Evolutionary conservation across 1,140 invertebrate species (phyloP).

Genomic region (Cydia splendana): DNA sequence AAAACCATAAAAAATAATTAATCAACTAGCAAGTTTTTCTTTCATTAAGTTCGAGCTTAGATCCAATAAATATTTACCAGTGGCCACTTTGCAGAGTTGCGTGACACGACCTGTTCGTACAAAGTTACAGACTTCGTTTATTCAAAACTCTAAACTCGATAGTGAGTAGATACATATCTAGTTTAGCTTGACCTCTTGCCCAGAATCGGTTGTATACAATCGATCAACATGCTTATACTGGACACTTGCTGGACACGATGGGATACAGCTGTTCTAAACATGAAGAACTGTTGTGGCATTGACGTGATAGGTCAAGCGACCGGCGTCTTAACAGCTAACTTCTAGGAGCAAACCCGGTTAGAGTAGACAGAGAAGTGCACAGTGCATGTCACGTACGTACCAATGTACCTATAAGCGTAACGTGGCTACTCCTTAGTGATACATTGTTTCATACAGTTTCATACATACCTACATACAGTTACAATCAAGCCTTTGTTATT

Average conservation of each 20-base stretch:
- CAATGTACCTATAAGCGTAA: too few species aligned
- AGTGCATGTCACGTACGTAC: too few species aligned
- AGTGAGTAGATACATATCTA: not conserved
- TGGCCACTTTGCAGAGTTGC: not conserved
- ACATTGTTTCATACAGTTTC: too few species aligned
- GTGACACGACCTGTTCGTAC: not conserved
- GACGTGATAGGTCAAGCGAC: slow-evolving; percentile 26
- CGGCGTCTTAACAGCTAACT: not conserved
- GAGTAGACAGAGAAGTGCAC: too few species aligned
- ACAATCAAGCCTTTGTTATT: too few species aligned
- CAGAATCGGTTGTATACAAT: not conserved
- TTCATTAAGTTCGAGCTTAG: not conserved
- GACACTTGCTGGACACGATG: not conserved
- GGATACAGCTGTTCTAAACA: not conserved
- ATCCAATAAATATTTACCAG: not conserved
- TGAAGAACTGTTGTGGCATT: not conserved
- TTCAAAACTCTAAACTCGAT: not conserved
- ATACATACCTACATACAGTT: too few species aligned
- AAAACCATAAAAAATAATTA: not conserved
- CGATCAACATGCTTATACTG: not conserved
- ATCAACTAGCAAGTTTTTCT: not conserved
- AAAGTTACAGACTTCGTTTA: not conserved
- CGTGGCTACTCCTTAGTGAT: too few species aligned
- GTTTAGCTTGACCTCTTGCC: not conserved
- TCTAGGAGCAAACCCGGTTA: too few species aligned